Percentiles rank a stretch among this genome's conserved stretches.
Evolutionary conservation across 2,888 invertebrate genomes (phyloP).

Genomic region (Cataglyphis livida): DNA sequence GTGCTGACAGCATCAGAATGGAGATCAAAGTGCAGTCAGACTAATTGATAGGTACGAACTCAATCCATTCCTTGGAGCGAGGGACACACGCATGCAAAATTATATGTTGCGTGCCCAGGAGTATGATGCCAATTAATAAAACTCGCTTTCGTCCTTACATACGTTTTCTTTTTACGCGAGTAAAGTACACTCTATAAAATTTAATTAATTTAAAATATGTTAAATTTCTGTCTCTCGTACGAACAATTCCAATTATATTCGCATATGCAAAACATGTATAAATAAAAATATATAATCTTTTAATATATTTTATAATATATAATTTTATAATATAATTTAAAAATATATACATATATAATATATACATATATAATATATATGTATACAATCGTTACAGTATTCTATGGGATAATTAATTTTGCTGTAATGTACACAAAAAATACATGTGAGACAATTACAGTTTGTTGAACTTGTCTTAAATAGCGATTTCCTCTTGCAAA

Average conservation of each 20-base stretch:
- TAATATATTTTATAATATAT: not conserved
- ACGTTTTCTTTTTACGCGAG: not conserved
- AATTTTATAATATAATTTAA: no score
- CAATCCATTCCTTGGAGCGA: constrained; percentile 40
- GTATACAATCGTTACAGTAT: no score
- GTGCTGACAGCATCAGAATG: constrained; percentile 32
- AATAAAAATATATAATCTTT: not conserved
- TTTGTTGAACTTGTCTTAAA: not conserved
- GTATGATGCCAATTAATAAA: constrained; percentile 25
- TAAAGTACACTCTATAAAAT: not conserved
- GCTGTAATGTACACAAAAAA: not conserved
- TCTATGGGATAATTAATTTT: not conserved
- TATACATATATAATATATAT: no score
- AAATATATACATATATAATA: no score
- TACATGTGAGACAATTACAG: not conserved
- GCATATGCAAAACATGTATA: not conserved
- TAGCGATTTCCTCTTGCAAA: not conserved
- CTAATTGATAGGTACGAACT: constrained; percentile 59
- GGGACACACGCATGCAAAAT: constrained; percentile 29
- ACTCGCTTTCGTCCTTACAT: not conserved
- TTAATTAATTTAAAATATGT: not conserved
- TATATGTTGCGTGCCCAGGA: constrained; percentile 20
- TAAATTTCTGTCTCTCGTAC: not conserved
- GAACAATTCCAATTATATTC: not conserved
- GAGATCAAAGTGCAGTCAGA: constrained; percentile 47